phyloP scores from a whole-genome alignment of 2,113 vertebrate species.

The Calidris pugnax region DNA sequence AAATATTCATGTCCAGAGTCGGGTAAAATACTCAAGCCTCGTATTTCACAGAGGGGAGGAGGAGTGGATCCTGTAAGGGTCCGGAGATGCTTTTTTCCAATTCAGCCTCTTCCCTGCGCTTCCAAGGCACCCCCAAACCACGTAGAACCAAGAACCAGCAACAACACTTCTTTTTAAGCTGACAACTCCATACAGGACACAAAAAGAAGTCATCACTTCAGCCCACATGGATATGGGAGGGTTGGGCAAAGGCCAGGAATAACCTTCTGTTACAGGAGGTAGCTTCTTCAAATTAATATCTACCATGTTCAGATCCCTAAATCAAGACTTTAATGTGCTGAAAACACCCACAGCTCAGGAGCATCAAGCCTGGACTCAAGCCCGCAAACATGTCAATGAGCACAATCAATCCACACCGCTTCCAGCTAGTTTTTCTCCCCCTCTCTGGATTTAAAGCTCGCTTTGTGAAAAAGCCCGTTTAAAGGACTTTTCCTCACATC shows the following conservation, averaged over 20 bases:
- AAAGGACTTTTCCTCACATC: neutral
- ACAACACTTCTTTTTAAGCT: neutral
- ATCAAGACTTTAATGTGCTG: neutral
- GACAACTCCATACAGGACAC: neutral
- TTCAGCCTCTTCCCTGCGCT: neutral
- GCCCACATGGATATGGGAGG: rapidly evolving
- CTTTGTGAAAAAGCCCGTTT: neutral
- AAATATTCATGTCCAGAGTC: neutral
- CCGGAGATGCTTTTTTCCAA: rapidly evolving
- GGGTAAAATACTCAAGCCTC: neutral
- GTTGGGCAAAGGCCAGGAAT: neutral
- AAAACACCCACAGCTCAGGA: neutral
- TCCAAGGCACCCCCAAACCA: neutral
- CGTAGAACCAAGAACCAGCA: rapidly evolving
- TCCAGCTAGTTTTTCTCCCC: neutral
- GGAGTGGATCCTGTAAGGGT: neutral
- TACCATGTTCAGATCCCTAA: neutral
- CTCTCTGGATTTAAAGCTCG: neutral
- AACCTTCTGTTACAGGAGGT: neutral
- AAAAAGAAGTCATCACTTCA: neutral
- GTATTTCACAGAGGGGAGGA: neutral
- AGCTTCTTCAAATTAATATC: neutral
- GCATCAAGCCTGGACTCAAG: neutral
- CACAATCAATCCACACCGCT: neutral
- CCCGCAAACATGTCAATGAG: neutral